Conservation (phyloP, 1,140 invertebrate genomes). For the Oreohelix idahoensis region DNA sequence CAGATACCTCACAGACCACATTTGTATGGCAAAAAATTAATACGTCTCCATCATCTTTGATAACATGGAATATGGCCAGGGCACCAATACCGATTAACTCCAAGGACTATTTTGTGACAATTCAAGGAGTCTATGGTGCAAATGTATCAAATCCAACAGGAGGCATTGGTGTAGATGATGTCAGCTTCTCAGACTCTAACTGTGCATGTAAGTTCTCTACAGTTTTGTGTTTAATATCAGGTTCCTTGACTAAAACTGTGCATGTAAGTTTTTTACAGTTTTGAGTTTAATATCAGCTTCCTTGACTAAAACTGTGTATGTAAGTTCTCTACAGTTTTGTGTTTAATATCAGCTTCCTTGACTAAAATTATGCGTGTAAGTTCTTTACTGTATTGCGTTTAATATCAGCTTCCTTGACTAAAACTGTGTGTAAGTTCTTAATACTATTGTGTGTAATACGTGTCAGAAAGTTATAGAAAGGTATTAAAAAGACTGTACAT, state of each 20-base stretch:
- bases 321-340: constrained; percentile 32
- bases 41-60: constrained; percentile 42
- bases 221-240: background rate
- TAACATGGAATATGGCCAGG: constrained; percentile 55
- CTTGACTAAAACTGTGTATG: constrained; percentile 72
- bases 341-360: background rate
- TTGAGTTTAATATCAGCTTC: constrained; percentile 75
- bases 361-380: no score
- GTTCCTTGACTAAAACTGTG: background rate
- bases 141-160: constrained; percentile 76
- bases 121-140: constrained; percentile 78
- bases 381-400: no score
- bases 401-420: constrained; percentile 76
- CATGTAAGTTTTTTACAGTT: no score
- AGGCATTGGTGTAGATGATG: constrained; percentile 84
- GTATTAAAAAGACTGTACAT: no score
- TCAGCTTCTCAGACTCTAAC: constrained; percentile 71
- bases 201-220: constrained; percentile 53
- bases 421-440: constrained; percentile 51
- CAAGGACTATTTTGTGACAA: constrained; percentile 50
- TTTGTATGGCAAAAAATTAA: constrained; percentile 52
- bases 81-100: constrained; percentile 48
- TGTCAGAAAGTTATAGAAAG: no score
- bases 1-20: background rate
- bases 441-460: background rate